Evolutionary conservation across 2,797 vertebrate species (phyloP), one percentile per base, ranked within the genome.

Genomic region (Aulostomus chinensis): DNA sequence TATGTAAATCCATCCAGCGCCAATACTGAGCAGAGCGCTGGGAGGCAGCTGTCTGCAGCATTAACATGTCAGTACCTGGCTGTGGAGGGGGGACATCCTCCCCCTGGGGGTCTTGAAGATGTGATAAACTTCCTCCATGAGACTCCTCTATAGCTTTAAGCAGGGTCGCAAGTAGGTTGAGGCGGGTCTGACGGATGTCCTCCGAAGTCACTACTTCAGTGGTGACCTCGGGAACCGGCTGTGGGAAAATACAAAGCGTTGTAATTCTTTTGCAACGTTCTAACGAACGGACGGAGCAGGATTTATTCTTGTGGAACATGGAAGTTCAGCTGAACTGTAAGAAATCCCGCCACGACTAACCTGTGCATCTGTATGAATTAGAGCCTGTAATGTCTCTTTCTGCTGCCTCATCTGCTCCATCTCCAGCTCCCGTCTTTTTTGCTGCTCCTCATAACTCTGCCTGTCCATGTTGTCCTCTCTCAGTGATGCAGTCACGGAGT

Each of bases 361-460:
- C 82, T 86, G 81, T 40, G 34, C 26, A 11, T 82, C 64, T 9
- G 52, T 37, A 5, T 68, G 63, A 45, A 93, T 82, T 45, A 93
- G 73, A 29, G 77, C 73, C 61, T 91, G 87, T 54, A 94, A 37
- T 1, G 51, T 75, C 58, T 93, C 87, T 85, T 13, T 33, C 31
- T 83, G 86, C 20, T 53, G 20, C 52, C 69, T 87, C 58, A 86
- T 88, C 18, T 76, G 73, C 60, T 86, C 78, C 20, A 78, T 81
- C 6, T 83, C n/a, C 47, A 81, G 70, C 17, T 89, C 35, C 1
- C 70, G 76, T 6, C 80, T 62, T n/a, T 91, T 84, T 70, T 51
- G 68, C 79, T 67, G 88, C 70, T 68, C 80, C 81, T 18, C 37
- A 66, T n/a, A 7, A 29, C 87, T 90, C 55, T 78, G 86, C 72